A percentile compares a stretch with the other conserved stretches of the same genome.
phyloP scores from a whole-genome alignment of 2,888 invertebrate genomes.

The Leucophenga montana region DNA sequence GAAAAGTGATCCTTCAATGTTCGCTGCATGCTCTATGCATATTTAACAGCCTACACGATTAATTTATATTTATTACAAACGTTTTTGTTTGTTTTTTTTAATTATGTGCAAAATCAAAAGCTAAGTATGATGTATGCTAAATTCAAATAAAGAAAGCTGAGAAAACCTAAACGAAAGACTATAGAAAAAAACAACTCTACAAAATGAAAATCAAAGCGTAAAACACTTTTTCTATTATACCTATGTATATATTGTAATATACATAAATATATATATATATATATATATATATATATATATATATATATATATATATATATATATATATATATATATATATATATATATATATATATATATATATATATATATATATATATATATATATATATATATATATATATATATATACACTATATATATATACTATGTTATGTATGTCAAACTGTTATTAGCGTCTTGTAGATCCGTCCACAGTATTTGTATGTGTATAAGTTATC shows the following conservation, averaged over 20 bases:
- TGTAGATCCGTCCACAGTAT: background rate
- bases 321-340: constrained; percentile 3
- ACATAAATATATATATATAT: constrained; percentile 13
- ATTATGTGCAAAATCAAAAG: background rate
- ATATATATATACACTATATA: constrained; percentile 4
- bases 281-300: no score
- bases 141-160: no score
- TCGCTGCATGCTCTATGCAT: background rate
- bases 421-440: background rate
- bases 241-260: no score
- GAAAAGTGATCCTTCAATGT: no score
- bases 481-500: background rate
- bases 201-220: constrained; percentile 29
- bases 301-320: constrained; percentile 26
- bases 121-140: background rate
- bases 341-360: constrained; percentile 28
- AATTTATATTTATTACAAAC: background rate
- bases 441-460: background rate
- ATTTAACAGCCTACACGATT: constrained; percentile 34
- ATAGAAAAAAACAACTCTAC: constrained; percentile 40
- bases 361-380: constrained; percentile 4
- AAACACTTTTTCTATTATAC: constrained; percentile 29
- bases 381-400: no score
- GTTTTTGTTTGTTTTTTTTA: background rate
- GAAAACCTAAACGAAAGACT: background rate